These are phyloP conservation scores for Neuroscelio doddi DNA, from an alignment of 2,888 invertebrate genomes.

Conservation along the genomic window DNA sequence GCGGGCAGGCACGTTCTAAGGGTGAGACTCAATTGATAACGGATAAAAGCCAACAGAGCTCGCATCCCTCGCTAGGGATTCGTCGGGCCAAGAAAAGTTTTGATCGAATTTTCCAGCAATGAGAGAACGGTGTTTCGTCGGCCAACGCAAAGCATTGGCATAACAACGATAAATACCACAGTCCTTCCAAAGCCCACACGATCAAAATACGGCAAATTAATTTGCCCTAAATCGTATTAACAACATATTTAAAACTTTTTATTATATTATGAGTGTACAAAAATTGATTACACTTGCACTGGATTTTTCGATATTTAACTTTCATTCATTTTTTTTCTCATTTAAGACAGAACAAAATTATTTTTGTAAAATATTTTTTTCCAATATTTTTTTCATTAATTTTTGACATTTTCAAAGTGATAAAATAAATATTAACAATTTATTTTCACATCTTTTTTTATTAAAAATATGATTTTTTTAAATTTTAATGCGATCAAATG, in stretches of 20 bases:
- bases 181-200: constrained; percentile 40
- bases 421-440: too few species aligned
- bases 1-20: constrained; percentile 48
- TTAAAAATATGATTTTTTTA: too few species aligned
- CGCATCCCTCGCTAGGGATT: constrained; percentile 46
- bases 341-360: too few species aligned
- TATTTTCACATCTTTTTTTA: too few species aligned
- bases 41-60: constrained; percentile 57
- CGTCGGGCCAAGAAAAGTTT: constrained; percentile 46
- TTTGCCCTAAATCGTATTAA: constrained; percentile 45
- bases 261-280: not conserved
- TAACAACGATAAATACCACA: constrained; percentile 41
- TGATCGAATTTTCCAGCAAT: constrained; percentile 47
- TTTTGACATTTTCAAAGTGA: too few species aligned
- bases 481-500: too few species aligned
- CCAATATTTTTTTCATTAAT: too few species aligned
- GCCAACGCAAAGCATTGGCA: constrained; percentile 38
- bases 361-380: too few species aligned
- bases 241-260: constrained; percentile 43
- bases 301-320: too few species aligned
- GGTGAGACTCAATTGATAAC: constrained; percentile 65
- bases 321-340: too few species aligned
- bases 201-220: constrained; percentile 47
- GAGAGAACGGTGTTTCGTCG: constrained; percentile 14
- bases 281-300: too few species aligned